phyloP scores from a whole-genome alignment of 2,797 vertebrate genomes.

The Eulemur rubriventer region DNA sequence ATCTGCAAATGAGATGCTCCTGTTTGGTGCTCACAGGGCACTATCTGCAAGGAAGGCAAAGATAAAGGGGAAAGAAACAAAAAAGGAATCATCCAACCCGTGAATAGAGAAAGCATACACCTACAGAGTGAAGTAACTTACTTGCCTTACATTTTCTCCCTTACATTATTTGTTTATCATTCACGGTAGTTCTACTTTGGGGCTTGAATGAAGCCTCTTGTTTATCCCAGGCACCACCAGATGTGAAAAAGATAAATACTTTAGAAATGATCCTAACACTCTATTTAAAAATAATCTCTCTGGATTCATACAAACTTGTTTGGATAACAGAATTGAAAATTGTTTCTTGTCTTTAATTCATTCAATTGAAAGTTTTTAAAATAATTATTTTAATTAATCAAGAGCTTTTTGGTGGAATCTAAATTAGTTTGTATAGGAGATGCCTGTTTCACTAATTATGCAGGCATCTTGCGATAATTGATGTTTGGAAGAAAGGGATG shows the following conservation, averaged over 20 bases:
- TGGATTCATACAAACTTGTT: background rate
- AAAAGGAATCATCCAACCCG: background rate
- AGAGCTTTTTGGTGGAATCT: background rate
- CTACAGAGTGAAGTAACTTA: background rate
- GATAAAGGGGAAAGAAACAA: background rate
- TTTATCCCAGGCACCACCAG: background rate
- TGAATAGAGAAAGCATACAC: background rate
- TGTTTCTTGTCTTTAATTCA: constrained; percentile 44
- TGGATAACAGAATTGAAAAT: constrained; percentile 3
- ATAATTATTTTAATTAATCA: background rate
- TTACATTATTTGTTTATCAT: background rate
- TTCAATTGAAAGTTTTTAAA: background rate
- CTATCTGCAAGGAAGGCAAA: constrained; percentile 11
- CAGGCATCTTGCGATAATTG: constrained; percentile 9
- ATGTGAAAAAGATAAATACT: background rate
- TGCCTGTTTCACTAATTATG: constrained; percentile 31
- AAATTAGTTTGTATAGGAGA: constrained; percentile 40
- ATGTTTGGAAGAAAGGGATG: constrained; percentile 38
- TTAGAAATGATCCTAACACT: background rate
- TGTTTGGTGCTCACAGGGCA: background rate
- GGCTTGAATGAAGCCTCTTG: background rate
- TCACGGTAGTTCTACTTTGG: background rate
- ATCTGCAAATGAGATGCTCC: background rate
- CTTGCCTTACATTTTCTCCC: background rate
- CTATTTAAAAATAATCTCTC: constrained; percentile 39